Conservation (phyloP, 2,797 vertebrate species). For the Phoxinus dragarum region DNA sequence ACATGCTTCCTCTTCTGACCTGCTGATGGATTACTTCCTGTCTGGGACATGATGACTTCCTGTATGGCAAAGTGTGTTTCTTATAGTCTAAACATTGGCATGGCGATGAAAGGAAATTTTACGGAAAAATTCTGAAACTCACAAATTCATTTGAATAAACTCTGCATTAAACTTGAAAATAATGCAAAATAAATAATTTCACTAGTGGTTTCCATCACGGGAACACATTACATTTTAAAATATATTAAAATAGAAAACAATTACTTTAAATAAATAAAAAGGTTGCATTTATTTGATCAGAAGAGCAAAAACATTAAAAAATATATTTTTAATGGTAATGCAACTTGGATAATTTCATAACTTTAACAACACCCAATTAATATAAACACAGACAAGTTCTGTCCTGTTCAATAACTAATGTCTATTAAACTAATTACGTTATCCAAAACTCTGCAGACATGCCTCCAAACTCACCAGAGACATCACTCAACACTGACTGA, state of each 20-base stretch:
- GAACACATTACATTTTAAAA: background rate
- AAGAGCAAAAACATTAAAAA: background rate
- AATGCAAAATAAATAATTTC: background rate
- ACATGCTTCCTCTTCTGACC: slow-evolving; percentile 20
- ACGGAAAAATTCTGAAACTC: background rate
- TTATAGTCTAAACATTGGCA: slow-evolving; percentile 63
- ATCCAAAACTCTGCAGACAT: slow-evolving; percentile 9
- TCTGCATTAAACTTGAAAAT: background rate
- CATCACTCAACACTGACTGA: slow-evolving; percentile 18
- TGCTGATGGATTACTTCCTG: slow-evolving; percentile 84
- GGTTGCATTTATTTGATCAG: background rate
- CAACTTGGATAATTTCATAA: background rate
- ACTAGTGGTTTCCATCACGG: background rate
- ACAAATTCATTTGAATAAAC: background rate
- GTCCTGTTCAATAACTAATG: slow-evolving; percentile 29
- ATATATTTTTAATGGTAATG: background rate
- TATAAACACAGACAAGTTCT: slow-evolving; percentile 15
- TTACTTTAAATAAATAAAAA: too few species aligned
- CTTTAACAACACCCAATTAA: background rate
- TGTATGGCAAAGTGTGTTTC: slow-evolving; percentile 22
- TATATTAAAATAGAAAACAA: background rate
- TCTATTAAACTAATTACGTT: slow-evolving; percentile 24
- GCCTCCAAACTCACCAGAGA: slow-evolving; percentile 3
- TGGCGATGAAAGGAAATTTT: slow-evolving; percentile 80
- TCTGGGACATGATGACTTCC: slow-evolving; percentile 75